Evolutionary conservation across 2,113 vertebrate genomes (phyloP).

Genomic region (Stigmatopora nigra): DNA sequence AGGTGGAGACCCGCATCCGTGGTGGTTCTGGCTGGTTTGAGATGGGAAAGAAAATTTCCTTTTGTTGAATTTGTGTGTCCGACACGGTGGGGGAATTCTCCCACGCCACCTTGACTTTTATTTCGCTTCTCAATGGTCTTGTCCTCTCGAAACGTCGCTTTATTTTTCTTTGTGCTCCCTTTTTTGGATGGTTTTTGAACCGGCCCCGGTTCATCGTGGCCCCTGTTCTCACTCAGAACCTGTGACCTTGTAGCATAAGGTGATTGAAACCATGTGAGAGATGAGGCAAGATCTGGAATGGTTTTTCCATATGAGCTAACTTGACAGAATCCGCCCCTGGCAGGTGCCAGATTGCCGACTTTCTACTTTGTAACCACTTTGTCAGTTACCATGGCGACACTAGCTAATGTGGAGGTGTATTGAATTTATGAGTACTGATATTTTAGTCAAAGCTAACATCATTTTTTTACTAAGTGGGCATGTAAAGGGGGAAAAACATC

Average conservation of each 20-base stretch:
- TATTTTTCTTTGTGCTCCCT: constrained; percentile 6
- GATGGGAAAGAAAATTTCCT: constrained; percentile 20
- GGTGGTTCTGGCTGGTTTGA: constrained; percentile 21
- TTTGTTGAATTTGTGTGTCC: constrained; percentile 32
- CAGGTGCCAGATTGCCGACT: neutral
- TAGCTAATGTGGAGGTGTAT: neutral
- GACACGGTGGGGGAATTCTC: constrained; percentile 13
- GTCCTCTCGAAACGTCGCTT: too few relatives aligned
- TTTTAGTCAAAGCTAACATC: constrained; percentile 5
- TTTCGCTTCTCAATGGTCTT: constrained; percentile 21
- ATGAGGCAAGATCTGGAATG: constrained; percentile 68
- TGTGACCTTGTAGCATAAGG: constrained; percentile 50
- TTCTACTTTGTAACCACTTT: neutral
- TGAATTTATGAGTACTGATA: neutral
- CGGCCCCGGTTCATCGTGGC: constrained; percentile 32
- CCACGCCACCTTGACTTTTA: neutral
- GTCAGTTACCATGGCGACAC: neutral
- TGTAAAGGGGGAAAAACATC: constrained; percentile 31
- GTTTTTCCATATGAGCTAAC: constrained; percentile 62
- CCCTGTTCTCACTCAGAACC: constrained; percentile 39
- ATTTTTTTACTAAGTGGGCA: too few relatives aligned
- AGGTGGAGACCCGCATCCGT: constrained; percentile 58
- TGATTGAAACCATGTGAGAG: constrained; percentile 74
- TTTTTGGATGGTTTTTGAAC: constrained; percentile 11
- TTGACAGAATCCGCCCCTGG: constrained; percentile 45